Evolutionary conservation across 2,888 invertebrate species (phyloP), one percentile per base, ranked within the genome.

Genomic region (Alentia gelatinosa): DNA sequence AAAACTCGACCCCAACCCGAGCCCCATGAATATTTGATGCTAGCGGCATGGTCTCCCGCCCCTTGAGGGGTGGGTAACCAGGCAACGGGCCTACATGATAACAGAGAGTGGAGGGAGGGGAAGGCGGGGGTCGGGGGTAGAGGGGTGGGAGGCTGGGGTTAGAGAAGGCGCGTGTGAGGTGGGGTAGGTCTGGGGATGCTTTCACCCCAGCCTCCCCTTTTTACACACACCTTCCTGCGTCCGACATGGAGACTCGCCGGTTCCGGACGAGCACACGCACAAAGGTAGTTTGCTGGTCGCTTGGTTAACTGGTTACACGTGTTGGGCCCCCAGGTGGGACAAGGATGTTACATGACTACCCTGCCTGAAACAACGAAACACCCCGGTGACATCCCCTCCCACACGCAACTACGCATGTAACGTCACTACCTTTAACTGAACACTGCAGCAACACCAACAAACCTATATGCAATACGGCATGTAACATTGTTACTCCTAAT

Each of bases 241-340:
- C 68, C 30, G 68, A 68, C 68, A 68, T 30, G 30, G 68, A 30
- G 68, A 68, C 30, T 12, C n/a, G n/a, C 26, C 30, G 68, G 68
- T 3, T 30, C 12, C 30, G 30, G 79, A 12, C 26, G 23, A 23
- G 23, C 79, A 23, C 79, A 79, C 79, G 79, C 79, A 79, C 79
- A 79, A 37, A 39, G 37, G 79, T 39, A 79, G 79, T 79, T 79
- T 19, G 79, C 79, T 9, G 39, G 39, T 39, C 79, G 39, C 79
- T 39, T n/a, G 30, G 79, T 39, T 79, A 79, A 86, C 86, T 19
- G 50, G 23, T 86, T 86, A 86, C 86, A 86, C 47, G 86, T 86
- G 86, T 86, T 12, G 15, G 30, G 7, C 42, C 42, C 86, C 42
- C 42, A 86, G 86, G 47, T 50, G 86, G 86, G 26, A 33, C 86